Percentiles rank a stretch among this genome's conserved stretches.
Evolutionary conservation across 2,113 vertebrate species (phyloP).

Genomic region (Nycticorax nycticorax): DNA sequence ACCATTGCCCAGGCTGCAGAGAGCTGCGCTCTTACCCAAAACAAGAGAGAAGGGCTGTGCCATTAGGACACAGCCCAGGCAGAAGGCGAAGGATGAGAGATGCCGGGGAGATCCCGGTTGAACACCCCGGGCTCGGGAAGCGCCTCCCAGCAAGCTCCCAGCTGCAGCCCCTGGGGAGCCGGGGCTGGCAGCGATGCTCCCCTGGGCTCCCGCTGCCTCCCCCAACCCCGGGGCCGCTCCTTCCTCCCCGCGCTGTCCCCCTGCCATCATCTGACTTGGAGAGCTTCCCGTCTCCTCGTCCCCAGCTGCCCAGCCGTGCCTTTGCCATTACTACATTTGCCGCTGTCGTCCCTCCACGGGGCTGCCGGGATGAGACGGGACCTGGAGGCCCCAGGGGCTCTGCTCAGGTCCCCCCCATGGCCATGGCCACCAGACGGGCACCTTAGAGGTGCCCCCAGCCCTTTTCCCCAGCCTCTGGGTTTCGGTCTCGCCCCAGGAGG

Average conservation of each 20-base stretch:
- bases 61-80: background rate
- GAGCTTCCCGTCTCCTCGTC: background rate
- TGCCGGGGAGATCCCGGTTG: background rate
- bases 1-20: background rate
- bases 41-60: background rate
- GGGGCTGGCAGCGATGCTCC: accelerated
- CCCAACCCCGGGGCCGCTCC: accelerated
- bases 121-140: background rate
- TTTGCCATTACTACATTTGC: conserved; percentile 9
- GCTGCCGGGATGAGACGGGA: background rate
- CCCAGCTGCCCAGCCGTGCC: background rate
- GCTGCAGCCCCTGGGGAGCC: accelerated
- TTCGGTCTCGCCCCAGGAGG: background rate
- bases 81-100: background rate
- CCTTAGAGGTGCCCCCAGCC: background rate
- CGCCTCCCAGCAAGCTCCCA: background rate
- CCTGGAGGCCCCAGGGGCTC: background rate
- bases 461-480: background rate
- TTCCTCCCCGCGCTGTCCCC: background rate
- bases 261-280: background rate
- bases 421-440: background rate
- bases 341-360: background rate
- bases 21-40: background rate
- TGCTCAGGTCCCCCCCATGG: accelerated
- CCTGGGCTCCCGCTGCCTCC: background rate